A percentile compares a stretch with the other conserved stretches of the same genome.
phyloP scores from a whole-genome alignment of 2,113 vertebrate species.

The Chinchilla lanigera region DNA sequence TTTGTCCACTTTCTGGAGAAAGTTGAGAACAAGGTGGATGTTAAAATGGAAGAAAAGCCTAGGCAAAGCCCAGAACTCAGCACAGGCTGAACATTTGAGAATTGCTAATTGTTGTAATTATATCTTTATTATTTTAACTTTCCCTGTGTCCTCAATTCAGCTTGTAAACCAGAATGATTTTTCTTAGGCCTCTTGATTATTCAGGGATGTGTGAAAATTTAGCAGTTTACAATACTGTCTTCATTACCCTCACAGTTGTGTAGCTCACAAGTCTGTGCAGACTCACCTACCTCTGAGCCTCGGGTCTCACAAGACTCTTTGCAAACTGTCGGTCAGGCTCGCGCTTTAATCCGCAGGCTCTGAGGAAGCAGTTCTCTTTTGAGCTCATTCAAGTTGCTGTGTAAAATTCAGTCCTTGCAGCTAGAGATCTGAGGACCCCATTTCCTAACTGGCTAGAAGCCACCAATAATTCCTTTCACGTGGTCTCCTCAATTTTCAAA shows the following conservation, averaged over 20 bases:
- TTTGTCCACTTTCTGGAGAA: background rate
- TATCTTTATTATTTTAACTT: background rate
- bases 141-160: background rate
- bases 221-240: background rate
- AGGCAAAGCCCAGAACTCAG: background rate
- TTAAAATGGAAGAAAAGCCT: background rate
- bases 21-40: background rate
- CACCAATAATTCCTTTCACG: background rate
- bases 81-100: background rate
- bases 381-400: background rate
- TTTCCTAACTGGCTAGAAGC: background rate
- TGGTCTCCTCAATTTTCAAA: background rate
- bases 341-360: background rate
- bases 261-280: background rate
- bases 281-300: background rate
- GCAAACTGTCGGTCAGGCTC: background rate
- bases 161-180: background rate
- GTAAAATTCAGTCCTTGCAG: background rate
- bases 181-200: background rate
- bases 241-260: background rate
- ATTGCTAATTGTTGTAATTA: background rate
- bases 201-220: background rate
- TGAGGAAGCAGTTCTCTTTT: background rate
- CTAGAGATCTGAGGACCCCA: background rate
- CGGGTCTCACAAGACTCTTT: background rate